Conservation (phyloP, 2,888 invertebrate genomes). For the Dryobota labecula region DNA sequence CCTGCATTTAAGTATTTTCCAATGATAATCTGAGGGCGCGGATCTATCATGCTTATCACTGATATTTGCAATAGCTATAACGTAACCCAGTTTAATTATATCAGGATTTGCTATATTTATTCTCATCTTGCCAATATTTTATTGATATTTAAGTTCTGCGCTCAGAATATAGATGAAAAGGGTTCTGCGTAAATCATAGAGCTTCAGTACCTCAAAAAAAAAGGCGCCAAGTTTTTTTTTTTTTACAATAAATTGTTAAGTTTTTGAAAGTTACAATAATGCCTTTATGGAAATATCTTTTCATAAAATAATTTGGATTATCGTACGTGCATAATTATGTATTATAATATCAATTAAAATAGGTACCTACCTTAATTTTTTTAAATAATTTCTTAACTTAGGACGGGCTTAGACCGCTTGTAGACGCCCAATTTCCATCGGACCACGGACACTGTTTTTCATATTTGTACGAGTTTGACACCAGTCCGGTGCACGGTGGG, state of each 20-base stretch:
- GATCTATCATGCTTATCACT: slow-evolving; percentile 87
- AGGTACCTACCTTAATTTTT: background rate
- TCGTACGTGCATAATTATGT: too few relatives aligned
- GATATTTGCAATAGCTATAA: slow-evolving; percentile 80
- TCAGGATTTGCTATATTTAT: slow-evolving; percentile 83
- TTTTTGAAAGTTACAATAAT: background rate
- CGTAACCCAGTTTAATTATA: slow-evolving; percentile 77
- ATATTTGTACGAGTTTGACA: too few relatives aligned
- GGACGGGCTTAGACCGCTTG: too few relatives aligned
- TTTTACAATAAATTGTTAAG: background rate
- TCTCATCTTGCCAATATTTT: slow-evolving; percentile 65
- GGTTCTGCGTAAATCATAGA: background rate
- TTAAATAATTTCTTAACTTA: too few relatives aligned
- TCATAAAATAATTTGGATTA: too few relatives aligned
- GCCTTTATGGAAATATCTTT: background rate
- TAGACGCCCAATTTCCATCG: too few relatives aligned
- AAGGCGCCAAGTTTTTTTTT: slow-evolving; percentile 27
- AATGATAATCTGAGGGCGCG: slow-evolving; percentile 85
- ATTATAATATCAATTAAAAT: background rate
- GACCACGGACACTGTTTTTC: too few relatives aligned
- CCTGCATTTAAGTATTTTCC: slow-evolving; percentile 89
- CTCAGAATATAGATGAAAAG: too few relatives aligned
- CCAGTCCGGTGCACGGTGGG: too few relatives aligned
- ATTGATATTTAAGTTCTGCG: background rate
- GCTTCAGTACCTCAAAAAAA: background rate